Percentiles rank a stretch among this genome's conserved stretches.
Conservation (phyloP, 23 tunicate genomes). For the Trididemnum nubilum region DNA sequence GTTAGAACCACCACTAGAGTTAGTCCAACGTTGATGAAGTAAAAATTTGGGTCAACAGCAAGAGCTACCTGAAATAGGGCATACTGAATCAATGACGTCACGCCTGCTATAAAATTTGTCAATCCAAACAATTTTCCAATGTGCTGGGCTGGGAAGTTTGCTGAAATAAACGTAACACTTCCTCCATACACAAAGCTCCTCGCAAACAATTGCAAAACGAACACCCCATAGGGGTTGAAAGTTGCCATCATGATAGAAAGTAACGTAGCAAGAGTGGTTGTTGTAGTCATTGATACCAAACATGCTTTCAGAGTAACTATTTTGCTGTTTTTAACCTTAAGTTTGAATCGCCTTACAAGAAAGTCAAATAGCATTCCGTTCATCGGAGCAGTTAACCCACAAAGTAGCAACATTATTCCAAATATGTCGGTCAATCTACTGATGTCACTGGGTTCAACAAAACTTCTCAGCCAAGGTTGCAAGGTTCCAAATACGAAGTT, state of each 20-base stretch:
- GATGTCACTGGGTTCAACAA: slow-evolving; percentile 8
- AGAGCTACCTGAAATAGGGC: slow-evolving; percentile 13
- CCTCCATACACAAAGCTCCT: slow-evolving; percentile 21
- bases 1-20: background rate
- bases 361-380: slow-evolving; percentile 18
- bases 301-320: background rate
- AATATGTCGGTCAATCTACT: slow-evolving; percentile 5
- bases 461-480: slow-evolving; percentile 18
- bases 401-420: slow-evolving; percentile 8
- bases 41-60: slow-evolving; percentile 25
- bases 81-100: slow-evolving; percentile 17
- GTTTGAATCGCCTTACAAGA: background rate
- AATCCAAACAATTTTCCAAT: slow-evolving; percentile 33
- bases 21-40: slow-evolving; percentile 5
- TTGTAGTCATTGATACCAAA: slow-evolving; percentile 6
- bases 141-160: slow-evolving; percentile 17
- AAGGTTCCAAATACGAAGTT: slow-evolving; percentile 34
- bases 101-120: slow-evolving; percentile 4
- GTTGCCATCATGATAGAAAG: slow-evolving; percentile 1
- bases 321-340: background rate
- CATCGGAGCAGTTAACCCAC: slow-evolving; percentile 19
- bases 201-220: slow-evolving; percentile 14
- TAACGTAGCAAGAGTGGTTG: background rate
- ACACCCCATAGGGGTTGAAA: background rate
- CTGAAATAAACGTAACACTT: background rate